Evolutionary conservation across 1,140 invertebrate species (phyloP), one percentile per base, ranked within the genome.

Genomic region (Protaetia brevitarsis): DNA sequence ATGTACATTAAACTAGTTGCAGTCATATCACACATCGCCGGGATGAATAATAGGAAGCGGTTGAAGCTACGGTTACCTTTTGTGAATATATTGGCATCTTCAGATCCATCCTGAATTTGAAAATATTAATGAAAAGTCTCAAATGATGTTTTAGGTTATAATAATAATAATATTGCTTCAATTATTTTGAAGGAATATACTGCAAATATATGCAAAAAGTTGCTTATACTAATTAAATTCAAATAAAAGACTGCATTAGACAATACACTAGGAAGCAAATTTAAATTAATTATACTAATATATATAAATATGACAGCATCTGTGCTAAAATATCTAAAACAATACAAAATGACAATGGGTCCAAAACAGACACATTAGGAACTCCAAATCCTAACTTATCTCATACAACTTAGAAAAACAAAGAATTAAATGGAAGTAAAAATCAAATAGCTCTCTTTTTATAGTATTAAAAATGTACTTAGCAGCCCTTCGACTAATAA

Each of bases 1-100:
- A 97, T 85, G 68, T 97, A 95, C 89, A 96, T 94, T 8, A 92
- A 83, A 0, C 92, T 91, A 8, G 93, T 94, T 7, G 85, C 91
- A 64, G 86, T 79, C 82, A 91, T 90, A 78, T 97, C 94, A 77
- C 92, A 91, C 69, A 95, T 78, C 3, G 94, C 92, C 1, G 95
- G 92, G 34, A 94, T 84, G 26, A 95, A 79, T 71, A 98, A 87
- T 57, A 95, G 87, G 3, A 94, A 82, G 0, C 91, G 91, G 73
- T 88, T 94, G 71, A 94, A 93, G 58, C 85, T 82, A 36, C 84
- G 82, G 65, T 86, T 89, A 34, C 89, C 89, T 76, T 85, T 83
- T 0, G 85, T 86, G 8, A 92, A 76, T 11, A 81, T 72, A 74
- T 80, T 81, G 56, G 80, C 79, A 72, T 86, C 79, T 68, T 87